Evolutionary conservation across 2,888 invertebrate genomes (phyloP).

Genomic region (Hanleya hanleyi): DNA sequence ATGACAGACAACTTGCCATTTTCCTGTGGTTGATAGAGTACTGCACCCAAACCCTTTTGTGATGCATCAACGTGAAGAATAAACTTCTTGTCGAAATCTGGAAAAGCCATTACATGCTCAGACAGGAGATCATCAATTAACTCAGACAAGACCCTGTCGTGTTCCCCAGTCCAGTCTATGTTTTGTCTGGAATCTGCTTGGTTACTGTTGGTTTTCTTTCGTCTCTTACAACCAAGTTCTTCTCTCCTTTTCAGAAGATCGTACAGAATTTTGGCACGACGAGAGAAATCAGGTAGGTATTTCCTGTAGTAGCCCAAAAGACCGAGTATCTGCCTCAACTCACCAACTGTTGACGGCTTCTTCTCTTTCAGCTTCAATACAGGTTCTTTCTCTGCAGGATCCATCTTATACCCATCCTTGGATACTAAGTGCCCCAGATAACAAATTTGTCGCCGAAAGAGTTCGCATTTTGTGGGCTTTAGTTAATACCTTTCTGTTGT

Average conservation of each 20-base stretch:
- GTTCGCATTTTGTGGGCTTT: background rate
- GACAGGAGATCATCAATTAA: background rate
- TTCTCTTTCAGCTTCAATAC: background rate
- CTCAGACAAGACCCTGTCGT: background rate
- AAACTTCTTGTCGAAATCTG: background rate
- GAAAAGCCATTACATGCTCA: background rate
- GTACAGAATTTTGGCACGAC: background rate
- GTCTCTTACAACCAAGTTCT: too few species aligned
- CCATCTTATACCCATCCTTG: too few species aligned
- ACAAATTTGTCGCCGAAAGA: too few species aligned
- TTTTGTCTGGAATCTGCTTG: background rate
- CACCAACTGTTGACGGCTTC: background rate
- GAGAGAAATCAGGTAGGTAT: constrained; percentile 1
- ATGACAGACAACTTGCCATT: too few species aligned
- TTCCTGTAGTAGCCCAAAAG: background rate
- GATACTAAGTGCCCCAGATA: too few species aligned
- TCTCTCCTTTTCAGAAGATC: background rate
- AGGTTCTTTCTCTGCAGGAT: background rate
- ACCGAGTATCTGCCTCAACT: background rate
- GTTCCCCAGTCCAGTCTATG: too few species aligned
- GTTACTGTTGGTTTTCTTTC: background rate
- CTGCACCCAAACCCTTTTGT: background rate
- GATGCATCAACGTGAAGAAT: background rate
- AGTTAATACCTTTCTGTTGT: background rate
- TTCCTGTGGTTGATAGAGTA: background rate